Percentiles rank a stretch among this genome's conserved stretches.
These are phyloP conservation scores for Tridacna gigas DNA, from an alignment of 2,888 invertebrate species.

Conservation along the genomic window DNA sequence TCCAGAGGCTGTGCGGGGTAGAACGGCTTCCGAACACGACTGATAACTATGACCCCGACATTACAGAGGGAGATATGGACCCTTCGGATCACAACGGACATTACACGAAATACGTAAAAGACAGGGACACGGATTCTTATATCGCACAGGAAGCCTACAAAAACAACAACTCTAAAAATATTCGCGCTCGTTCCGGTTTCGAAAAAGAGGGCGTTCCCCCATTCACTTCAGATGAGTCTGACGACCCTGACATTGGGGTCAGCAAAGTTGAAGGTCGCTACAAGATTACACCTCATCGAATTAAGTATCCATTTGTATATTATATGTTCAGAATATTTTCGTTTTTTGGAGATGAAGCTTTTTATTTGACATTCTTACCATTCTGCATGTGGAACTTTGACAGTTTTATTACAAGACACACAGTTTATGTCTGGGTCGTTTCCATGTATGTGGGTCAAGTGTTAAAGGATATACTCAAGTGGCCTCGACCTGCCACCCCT, in stretches of 20 bases:
- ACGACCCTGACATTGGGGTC: conserved; percentile 49
- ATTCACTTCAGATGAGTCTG: conserved; percentile 60
- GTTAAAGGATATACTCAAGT: conserved; percentile 74
- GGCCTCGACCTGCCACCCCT: conserved; percentile 76
- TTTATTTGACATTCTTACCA: conserved; percentile 73
- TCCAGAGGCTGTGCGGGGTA: conserved; percentile 67
- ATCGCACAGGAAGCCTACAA: conserved; percentile 39
- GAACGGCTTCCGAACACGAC: conserved; percentile 49
- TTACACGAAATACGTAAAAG: conserved; percentile 53
- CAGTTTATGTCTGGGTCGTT: conserved; percentile 72
- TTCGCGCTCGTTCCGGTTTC: conserved; percentile 14
- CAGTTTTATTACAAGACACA: conserved; percentile 65
- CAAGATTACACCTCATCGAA: conserved; percentile 57
- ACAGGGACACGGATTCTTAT: conserved; percentile 48
- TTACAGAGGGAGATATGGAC: not conserved
- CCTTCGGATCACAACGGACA: not conserved
- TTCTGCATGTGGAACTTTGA: conserved; percentile 77
- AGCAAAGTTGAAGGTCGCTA: conserved; percentile 33
- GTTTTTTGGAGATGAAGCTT: conserved; percentile 77
- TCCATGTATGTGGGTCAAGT: conserved; percentile 79
- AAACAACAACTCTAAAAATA: conserved; percentile 28
- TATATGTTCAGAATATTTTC: conserved; percentile 72
- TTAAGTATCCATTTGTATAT: conserved; percentile 66
- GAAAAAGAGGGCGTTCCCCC: conserved; percentile 61
- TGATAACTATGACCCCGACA: conserved; percentile 18